Percentiles rank a stretch among this genome's conserved stretches.
Evolutionary conservation across 2,113 vertebrate species (phyloP).

Genomic region (Cygnus buccinator): DNA sequence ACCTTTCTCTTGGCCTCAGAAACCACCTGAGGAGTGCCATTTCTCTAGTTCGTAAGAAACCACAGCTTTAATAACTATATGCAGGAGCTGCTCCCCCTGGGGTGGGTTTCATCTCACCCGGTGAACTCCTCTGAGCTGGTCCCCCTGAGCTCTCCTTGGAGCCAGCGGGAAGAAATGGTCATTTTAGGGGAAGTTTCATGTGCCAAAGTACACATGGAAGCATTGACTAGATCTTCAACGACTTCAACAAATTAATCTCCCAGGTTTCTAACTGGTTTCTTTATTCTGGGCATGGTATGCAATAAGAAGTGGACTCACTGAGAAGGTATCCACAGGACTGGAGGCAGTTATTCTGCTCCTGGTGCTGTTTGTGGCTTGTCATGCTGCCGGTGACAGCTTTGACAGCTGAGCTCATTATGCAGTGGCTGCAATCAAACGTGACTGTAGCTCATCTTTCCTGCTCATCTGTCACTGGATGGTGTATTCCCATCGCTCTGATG

Average conservation of each 20-base stretch:
- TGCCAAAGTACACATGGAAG: neutral
- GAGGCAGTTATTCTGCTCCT: neutral
- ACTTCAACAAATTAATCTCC: neutral
- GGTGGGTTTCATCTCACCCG: neutral
- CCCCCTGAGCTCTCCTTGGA: neutral
- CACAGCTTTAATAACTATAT: neutral
- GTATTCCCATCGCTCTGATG: neutral
- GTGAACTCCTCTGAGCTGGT: accelerated
- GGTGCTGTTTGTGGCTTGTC: neutral
- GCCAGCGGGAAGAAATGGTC: neutral
- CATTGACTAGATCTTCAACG: too few relatives aligned
- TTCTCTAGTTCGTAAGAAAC: neutral
- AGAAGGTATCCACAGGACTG: neutral
- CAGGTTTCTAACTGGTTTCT: neutral
- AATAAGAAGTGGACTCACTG: neutral
- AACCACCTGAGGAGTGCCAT: neutral
- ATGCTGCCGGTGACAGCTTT: neutral
- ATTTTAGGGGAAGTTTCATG: neutral
- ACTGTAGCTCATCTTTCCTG: neutral
- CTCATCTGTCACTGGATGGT: neutral
- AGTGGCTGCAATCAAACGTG: neutral
- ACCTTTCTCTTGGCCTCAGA: neutral
- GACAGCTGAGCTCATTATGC: neutral
- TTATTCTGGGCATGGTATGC: accelerated
- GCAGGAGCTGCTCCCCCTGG: neutral